Conservation (phyloP, 2,888 invertebrate genomes). For the Asteroscopus sphinx region DNA sequence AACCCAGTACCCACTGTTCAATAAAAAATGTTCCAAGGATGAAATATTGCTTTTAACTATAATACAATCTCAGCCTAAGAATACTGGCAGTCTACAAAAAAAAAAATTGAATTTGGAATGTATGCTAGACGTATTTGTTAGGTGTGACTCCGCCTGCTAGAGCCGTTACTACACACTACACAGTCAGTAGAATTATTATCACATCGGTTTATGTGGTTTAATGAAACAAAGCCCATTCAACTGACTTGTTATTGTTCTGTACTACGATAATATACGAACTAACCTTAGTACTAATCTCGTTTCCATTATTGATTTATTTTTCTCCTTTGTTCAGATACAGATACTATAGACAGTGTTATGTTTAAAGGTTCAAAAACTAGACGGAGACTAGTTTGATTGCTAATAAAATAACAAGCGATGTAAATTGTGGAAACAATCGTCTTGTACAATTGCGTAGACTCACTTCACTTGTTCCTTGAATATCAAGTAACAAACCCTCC, state of each 20-base stretch:
- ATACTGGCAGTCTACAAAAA: conserved; percentile 7
- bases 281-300: conserved; percentile 1
- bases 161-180: background rate
- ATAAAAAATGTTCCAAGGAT: conserved; percentile 45
- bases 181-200: conserved; percentile 17
- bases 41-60: conserved; percentile 50
- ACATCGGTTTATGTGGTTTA: conserved; percentile 28
- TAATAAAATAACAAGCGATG: conserved; percentile 63
- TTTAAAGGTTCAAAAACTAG: conserved; percentile 18
- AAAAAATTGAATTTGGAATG: conserved; percentile 11
- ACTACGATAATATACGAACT: conserved; percentile 14
- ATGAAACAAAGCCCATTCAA: conserved; percentile 46
- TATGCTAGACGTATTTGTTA: conserved; percentile 2
- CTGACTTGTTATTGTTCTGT: conserved; percentile 41
- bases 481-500: conserved; percentile 64
- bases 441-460: conserved; percentile 50
- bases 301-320: conserved; percentile 1
- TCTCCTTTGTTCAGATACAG: conserved; percentile 3
- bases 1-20: conserved; percentile 32
- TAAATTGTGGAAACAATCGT: conserved; percentile 37
- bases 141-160: conserved; percentile 1
- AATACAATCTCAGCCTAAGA: conserved; percentile 30
- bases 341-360: background rate
- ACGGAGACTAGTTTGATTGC: conserved; percentile 16
- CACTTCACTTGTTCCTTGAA: conserved; percentile 58